Base-by-base conservation (phyloP, 2,888 invertebrate genomes). In the Agrotis exclamationis region DNA sequence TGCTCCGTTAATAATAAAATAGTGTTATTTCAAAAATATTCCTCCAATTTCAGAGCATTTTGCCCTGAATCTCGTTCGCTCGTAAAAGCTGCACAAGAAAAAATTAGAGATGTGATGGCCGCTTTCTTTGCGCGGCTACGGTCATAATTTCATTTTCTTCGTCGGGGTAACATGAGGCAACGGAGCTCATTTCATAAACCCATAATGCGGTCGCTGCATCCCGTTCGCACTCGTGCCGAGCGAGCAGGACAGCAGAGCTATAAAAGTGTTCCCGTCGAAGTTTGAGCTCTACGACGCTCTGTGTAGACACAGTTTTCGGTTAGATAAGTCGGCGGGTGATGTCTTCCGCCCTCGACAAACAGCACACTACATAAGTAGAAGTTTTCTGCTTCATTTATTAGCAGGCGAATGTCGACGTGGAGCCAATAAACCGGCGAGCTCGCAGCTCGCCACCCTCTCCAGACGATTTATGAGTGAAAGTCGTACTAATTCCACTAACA, bases 341-440 rank as follows among this genome's bases (percentile, higher is more conserved):
- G 89, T 91, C 93, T 93, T 92, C 90, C 92, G 92, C 89, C 87
- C 88, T 89, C 90, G 87, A 90, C 92, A 92, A 93, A 93, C 92
- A 92, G 91, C 89, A 88, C 88, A 90, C 91, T 90, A 91, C 92
- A 90, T 91, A 91, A 89, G 92, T 93, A 91, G 92, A 95, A 95
- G 94, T 95, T 95, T 94, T 95, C 95, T 93, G 94, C 93, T 96
- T 95, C 95, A 95, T 96, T 95, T 95, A 94, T 95, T 94, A 95
- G 93, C 91, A 87, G 88, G 93, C 92, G 92, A 91, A 93, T 93
- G 95, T 93, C 93, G 93, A 92, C 92, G 90, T 87, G 88, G 85
- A 92, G 93, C 94, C 93, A 94, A 95, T 94, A 95, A 93, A 94
- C 90, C 90, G 92, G 83, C 91, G 89, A 84, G 85, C 90, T 91